These are phyloP conservation scores for Prolemur simus DNA, from an alignment of 2,113 vertebrate species.

Conservation along the genomic window DNA sequence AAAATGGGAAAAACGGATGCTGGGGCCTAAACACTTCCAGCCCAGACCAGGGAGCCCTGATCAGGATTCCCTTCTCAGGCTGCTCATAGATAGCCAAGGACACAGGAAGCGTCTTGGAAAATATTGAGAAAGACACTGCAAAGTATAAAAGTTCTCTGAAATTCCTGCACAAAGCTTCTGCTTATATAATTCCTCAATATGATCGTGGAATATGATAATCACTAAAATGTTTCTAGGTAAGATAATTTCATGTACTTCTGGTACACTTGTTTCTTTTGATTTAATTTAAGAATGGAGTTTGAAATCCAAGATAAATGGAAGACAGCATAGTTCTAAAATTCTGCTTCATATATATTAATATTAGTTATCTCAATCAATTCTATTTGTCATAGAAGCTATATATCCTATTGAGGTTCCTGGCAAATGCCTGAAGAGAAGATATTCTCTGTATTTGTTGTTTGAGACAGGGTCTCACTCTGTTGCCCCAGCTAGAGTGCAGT, in stretches of 20 bases:
- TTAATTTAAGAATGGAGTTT: neutral
- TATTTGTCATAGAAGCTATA: neutral
- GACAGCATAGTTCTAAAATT: fast-evolving
- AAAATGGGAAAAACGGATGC: neutral
- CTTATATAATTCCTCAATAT: neutral
- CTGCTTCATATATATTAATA: neutral
- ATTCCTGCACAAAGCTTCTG: fast-evolving
- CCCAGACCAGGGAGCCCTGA: neutral
- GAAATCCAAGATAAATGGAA: neutral
- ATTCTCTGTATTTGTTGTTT: too few relatives aligned
- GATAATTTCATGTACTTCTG: neutral
- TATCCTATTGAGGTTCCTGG: neutral
- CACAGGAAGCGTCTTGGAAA: neutral
- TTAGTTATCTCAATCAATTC: neutral
- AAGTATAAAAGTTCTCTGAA: fast-evolving
- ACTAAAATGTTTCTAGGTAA: neutral
- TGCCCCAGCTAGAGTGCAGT: too few relatives aligned
- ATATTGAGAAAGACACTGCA: neutral
- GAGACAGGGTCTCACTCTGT: too few relatives aligned
- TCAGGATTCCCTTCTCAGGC: too few relatives aligned
- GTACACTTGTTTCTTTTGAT: neutral
- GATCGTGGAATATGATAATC: neutral
- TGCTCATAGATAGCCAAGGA: too few relatives aligned
- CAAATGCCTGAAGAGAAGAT: neutral
- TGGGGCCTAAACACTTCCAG: neutral